Base-by-base conservation (phyloP, 2,797 vertebrate genomes). In the Pelobates cultripes region DNA sequence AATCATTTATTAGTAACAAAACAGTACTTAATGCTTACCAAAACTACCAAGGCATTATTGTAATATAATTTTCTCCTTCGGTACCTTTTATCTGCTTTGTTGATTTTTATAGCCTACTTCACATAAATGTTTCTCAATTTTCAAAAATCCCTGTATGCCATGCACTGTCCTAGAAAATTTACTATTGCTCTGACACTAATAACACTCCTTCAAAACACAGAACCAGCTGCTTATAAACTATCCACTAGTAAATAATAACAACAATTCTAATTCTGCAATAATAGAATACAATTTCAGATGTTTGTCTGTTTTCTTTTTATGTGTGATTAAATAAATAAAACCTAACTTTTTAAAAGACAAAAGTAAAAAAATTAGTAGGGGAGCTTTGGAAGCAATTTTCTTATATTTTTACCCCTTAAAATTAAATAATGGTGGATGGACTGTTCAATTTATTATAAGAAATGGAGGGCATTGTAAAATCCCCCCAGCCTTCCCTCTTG, bases 221-320 rank as follows among this genome's bases (percentile, higher is more conserved):
- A 75, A 71, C 44, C 61, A 42, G 57, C 40, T 76, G 67, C 15
- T 70, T 63, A 13, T 76, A 81, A 69, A 75, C 64, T 47, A 47
- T 2, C 45, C 45, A 5, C 45, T 47, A 5, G 3, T 57, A 57
- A 57, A 57, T 10, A 57, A 57, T 51, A 15, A 14, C 6, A 12
- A 14, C 14, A 57, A 57, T 57, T 57, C 14, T 57, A 57, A 14
- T 12, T 57, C 6, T 7, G 13, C 55, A 57, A 4, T 12, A 14
- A 57, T 12, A 57, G 55, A 7, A 7, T 7, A 7, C 6, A 57
- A 7, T 12, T 57, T 47, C 45, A 5, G 45, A 47, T 47, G 9
- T 47, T 47, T 47, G 2, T 10, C 3, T 47, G 45, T 47, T 5
- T 47, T 47, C 2, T 2, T 47, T 47, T 28, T 28, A 28, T 28